A percentile compares a stretch with the other conserved stretches of the same genome.
Conservation (phyloP, 2,113 vertebrate genomes). For the Bucco capensis region DNA sequence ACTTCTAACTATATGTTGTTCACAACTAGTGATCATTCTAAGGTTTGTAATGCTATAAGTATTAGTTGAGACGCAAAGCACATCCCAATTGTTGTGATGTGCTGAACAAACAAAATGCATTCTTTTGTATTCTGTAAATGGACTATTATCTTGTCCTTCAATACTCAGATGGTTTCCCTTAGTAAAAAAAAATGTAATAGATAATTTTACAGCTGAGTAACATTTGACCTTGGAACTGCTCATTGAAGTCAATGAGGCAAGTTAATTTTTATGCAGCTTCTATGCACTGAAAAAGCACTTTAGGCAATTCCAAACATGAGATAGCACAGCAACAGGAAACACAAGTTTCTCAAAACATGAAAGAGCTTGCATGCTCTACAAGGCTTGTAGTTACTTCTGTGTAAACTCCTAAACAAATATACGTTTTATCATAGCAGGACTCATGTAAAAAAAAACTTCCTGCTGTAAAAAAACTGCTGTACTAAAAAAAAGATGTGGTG, state of each 20-base stretch:
- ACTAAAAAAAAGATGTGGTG: not conserved
- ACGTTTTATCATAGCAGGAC: not conserved
- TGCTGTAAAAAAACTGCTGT: not conserved
- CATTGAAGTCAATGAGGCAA: conserved; percentile 58
- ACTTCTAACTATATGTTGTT: not conserved
- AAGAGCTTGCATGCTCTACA: not conserved
- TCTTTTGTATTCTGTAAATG: conserved; percentile 20
- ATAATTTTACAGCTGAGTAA: conserved; percentile 57
- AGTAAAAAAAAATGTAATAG: conserved; percentile 21
- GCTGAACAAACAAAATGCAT: conserved; percentile 43
- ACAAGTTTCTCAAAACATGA: not conserved
- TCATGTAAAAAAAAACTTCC: not conserved
- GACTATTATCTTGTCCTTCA: conserved; percentile 50
- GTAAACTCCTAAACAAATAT: not conserved
- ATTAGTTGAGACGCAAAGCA: not conserved
- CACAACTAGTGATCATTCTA: not conserved
- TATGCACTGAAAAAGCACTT: conserved; percentile 37
- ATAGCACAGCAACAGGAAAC: not conserved
- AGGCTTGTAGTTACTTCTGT: not conserved
- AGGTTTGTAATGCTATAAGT: not conserved
- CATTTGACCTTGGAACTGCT: conserved; percentile 49
- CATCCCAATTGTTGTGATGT: not conserved
- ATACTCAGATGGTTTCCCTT: conserved; percentile 31
- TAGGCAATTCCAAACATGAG: conserved; percentile 42
- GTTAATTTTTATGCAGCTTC: conserved; percentile 46